A percentile compares a stretch with the other conserved stretches of the same genome.
phyloP scores from a whole-genome alignment of 1,140 invertebrate genomes.

The Berghia stephanieae region DNA sequence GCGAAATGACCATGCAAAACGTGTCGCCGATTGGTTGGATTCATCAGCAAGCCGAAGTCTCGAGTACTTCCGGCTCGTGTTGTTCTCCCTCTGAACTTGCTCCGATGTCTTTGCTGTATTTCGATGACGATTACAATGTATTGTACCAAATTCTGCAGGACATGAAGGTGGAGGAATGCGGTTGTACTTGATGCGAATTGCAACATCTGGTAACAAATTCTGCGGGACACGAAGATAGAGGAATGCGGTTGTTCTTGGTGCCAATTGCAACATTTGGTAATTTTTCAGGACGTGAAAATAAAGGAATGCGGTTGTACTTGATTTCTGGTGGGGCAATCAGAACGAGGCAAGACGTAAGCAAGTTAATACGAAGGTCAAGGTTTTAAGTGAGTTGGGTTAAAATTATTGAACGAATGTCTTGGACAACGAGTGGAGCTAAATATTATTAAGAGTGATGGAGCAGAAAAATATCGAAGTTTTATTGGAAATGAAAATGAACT shows the following conservation, averaged over 20 bases:
- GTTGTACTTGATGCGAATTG: slow-evolving; percentile 89
- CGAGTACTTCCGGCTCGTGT: slow-evolving; percentile 77
- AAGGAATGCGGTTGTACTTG: slow-evolving; percentile 95
- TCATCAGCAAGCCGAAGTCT: slow-evolving; percentile 79
- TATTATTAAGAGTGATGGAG: no score
- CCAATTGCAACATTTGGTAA: slow-evolving; percentile 91
- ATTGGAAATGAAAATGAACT: no score
- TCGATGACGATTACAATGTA: slow-evolving; percentile 88
- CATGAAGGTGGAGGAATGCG: slow-evolving; percentile 96
- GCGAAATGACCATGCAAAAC: slow-evolving; percentile 58
- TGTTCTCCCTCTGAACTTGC: slow-evolving; percentile 94
- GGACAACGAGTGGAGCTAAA: no score
- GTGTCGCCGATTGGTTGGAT: slow-evolving; percentile 88
- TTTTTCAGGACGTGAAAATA: slow-evolving; percentile 95
- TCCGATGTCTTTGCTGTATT: slow-evolving; percentile 92
- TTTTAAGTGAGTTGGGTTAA: no score
- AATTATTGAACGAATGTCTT: no score
- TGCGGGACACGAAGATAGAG: slow-evolving; percentile 96
- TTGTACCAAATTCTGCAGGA: slow-evolving; percentile 93
- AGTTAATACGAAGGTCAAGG: no score
- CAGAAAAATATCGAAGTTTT: no score
- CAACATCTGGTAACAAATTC: slow-evolving; percentile 91
- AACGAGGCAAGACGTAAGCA: no score
- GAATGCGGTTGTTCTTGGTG: slow-evolving; percentile 94
- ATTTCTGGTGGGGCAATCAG: no score